These are phyloP conservation scores for Danio rerio DNA, from an alignment of 2,113 vertebrate species.

Conservation along the genomic window DNA sequence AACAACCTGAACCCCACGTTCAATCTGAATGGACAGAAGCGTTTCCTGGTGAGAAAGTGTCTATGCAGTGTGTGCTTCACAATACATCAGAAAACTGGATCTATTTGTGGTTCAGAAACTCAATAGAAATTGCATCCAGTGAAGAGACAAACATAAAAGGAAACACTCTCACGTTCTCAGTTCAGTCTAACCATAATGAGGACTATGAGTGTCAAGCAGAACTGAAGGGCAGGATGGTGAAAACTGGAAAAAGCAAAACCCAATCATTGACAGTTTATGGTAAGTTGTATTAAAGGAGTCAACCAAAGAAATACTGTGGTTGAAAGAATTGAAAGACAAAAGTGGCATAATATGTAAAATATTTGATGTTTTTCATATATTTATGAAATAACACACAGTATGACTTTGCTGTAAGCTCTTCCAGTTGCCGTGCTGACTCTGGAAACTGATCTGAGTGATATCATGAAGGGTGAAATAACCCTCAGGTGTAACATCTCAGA, in stretches of 20 bases:
- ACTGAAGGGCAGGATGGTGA: not conserved
- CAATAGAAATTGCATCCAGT: not conserved
- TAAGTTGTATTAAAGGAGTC: not conserved
- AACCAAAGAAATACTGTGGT: not conserved
- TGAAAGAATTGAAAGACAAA: not conserved
- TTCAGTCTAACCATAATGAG: not conserved
- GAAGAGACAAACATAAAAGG: not conserved
- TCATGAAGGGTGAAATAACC: conserved; percentile 68
- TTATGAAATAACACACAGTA: not conserved
- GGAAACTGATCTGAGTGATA: conserved; percentile 70
- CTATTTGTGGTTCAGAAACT: not conserved
- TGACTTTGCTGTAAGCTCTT: conserved; percentile 61
- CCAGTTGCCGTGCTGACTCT: conserved; percentile 61
- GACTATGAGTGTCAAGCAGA: not conserved
- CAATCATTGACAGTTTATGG: not conserved
- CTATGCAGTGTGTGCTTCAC: not conserved
- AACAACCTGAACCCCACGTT: not conserved
- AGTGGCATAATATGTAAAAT: not conserved
- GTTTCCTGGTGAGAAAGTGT: not conserved
- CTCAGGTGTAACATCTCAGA: conserved; percentile 66
- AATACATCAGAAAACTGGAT: not conserved
- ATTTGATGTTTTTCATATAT: not conserved
- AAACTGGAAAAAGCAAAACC: not conserved
- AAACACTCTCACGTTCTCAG: not conserved
- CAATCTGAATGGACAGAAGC: not conserved